Evolutionary conservation across 1,140 invertebrate genomes (phyloP).

Genomic region (Drosophila fuyamai): DNA sequence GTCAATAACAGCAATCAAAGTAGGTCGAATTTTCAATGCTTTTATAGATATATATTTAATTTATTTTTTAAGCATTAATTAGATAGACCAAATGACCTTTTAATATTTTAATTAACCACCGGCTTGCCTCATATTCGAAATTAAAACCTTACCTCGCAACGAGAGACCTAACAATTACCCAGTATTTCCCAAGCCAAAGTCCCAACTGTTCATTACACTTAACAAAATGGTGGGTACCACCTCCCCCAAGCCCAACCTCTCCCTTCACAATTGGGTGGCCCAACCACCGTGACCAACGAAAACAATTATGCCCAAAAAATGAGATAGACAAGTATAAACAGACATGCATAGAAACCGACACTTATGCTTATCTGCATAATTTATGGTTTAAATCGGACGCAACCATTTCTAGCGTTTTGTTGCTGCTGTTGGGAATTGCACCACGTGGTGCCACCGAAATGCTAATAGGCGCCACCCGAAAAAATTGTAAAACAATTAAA

Average conservation of each 20-base stretch:
- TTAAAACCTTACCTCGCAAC: constrained; percentile 2
- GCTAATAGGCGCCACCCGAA: constrained; percentile 72
- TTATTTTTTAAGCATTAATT: not conserved
- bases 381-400: constrained; percentile 78
- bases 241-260: constrained; percentile 2
- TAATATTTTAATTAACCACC: constrained; percentile 16
- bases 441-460: constrained; percentile 68
- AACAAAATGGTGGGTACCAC: constrained; percentile 33
- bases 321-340: constrained; percentile 35
- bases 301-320: constrained; percentile 56
- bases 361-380: constrained; percentile 80
- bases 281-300: constrained; percentile 41
- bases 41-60: too few species aligned
- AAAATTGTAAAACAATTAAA: constrained; percentile 81
- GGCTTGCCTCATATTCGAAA: constrained; percentile 20
- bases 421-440: constrained; percentile 69
- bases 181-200: constrained; percentile 26
- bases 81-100: not conserved
- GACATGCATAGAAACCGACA: constrained; percentile 41
- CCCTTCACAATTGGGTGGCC: constrained; percentile 5
- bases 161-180: constrained; percentile 25
- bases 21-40: too few species aligned
- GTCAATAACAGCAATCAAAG: too few species aligned
- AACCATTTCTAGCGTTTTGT: constrained; percentile 41
- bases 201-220: constrained; percentile 52